A percentile compares a stretch with the other conserved stretches of the same genome.
These are phyloP conservation scores for Drosophila peninsularis DNA, from an alignment of 2,888 invertebrate genomes.

Conservation along the genomic window DNA sequence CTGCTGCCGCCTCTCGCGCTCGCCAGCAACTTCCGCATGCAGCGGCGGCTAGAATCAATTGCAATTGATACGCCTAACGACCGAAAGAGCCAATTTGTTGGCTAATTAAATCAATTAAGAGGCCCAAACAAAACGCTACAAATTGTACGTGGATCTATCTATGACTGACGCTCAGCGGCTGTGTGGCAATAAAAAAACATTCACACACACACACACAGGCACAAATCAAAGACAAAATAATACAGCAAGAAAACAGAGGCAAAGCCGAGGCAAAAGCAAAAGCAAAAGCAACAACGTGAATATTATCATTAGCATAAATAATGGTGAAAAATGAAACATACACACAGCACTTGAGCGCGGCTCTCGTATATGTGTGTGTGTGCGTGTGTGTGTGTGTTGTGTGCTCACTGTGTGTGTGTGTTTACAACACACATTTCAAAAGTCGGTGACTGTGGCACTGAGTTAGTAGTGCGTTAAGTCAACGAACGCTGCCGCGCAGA, in stretches of 20 bases:
- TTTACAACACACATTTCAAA: conserved; percentile 78
- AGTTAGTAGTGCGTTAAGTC: conserved; percentile 84
- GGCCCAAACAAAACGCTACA: conserved; percentile 20
- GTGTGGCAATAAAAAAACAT: conserved; percentile 34
- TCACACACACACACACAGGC: not conserved
- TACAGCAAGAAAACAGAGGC: conserved; percentile 38
- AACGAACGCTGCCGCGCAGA: conserved; percentile 80
- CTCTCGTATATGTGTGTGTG: conserved; percentile 17
- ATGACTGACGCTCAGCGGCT: conserved; percentile 6
- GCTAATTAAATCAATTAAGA: conserved; percentile 18
- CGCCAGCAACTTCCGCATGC: conserved; percentile 35
- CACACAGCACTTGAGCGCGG: conserved; percentile 28
- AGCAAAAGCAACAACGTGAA: conserved; percentile 55
- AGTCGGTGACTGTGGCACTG: conserved; percentile 84
- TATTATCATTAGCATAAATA: conserved; percentile 74
- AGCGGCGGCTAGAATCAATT: conserved; percentile 24
- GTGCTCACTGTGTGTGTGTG: conserved; percentile 46
- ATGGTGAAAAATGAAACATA: conserved; percentile 64
- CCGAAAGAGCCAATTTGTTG: conserved; percentile 2
- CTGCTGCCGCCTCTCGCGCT: conserved; percentile 39
- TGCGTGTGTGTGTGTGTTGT: conserved; percentile 5
- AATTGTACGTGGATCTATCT: conserved; percentile 9
- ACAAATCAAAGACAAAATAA: conserved; percentile 13
- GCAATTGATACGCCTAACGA: conserved; percentile 2
- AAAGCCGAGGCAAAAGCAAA: conserved; percentile 49